A percentile compares a stretch with the other conserved stretches of the same genome.
Evolutionary conservation across 53 echinoderm and acorn worm species (phyloP).

Genomic region (Hippasteria phrygiana): DNA sequence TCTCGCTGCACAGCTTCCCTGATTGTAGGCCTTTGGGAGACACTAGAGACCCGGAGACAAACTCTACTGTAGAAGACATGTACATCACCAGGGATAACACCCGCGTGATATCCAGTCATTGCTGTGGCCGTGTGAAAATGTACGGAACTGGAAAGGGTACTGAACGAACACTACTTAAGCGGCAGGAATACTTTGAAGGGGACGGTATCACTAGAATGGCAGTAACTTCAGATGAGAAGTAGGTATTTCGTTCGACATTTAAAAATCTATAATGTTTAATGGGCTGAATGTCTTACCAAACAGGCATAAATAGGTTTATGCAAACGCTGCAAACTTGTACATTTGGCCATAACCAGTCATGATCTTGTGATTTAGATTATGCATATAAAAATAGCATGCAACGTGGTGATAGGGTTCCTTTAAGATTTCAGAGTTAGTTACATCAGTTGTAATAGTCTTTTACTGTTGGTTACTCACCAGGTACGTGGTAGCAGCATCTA

Average conservation of each 20-base stretch:
- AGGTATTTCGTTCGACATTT: background rate
- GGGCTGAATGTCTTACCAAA: background rate
- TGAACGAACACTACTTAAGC: slow-evolving; percentile 28
- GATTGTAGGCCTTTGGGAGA: slow-evolving; percentile 36
- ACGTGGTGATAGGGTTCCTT: too few species aligned
- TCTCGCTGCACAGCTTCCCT: slow-evolving; percentile 23
- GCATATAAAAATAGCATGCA: too few species aligned
- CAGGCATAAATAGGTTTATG: too few species aligned
- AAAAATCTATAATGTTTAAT: background rate
- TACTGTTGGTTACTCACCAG: background rate
- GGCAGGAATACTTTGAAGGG: background rate
- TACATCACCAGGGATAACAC: slow-evolving; percentile 49
- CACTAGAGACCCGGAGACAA: slow-evolving; percentile 19
- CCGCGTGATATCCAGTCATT: slow-evolving; percentile 28
- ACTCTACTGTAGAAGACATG: slow-evolving; percentile 16
- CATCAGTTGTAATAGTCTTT: too few species aligned
- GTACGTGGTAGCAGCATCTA: slow-evolving; percentile 28
- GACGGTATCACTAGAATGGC: slow-evolving; percentile 17
- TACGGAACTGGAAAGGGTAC: slow-evolving; percentile 43
- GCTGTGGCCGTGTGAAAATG: slow-evolving; percentile 18
- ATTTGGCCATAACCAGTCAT: too few species aligned
- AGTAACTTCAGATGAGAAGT: slow-evolving; percentile 57
- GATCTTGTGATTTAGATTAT: too few species aligned
- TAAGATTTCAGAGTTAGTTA: too few species aligned
- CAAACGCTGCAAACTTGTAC: too few species aligned